Evolutionary conservation across 2,888 invertebrate genomes (phyloP).

Genomic region (Orchesella flavescens): DNA sequence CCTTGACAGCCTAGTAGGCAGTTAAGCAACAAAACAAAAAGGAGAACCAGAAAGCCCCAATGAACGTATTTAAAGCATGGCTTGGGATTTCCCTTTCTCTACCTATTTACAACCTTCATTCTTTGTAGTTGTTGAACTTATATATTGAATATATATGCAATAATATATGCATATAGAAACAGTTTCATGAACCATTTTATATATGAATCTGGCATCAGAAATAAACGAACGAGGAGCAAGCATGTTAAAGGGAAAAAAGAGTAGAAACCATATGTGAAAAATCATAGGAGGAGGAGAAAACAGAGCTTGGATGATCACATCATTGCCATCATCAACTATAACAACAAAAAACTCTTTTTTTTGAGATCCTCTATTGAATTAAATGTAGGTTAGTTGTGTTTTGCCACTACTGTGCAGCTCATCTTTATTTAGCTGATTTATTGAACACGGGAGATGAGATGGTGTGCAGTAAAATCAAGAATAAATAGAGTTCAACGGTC

Average conservation of each 20-base stretch:
- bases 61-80: too few relatives aligned
- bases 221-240: too few relatives aligned
- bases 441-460: not conserved
- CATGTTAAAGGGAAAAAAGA: not conserved
- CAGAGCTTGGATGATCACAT: not conserved
- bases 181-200: constrained; percentile 10
- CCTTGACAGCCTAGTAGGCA: constrained; percentile 42
- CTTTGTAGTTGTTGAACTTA: not conserved
- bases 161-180: constrained; percentile 11
- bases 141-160: not conserved
- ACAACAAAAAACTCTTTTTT: constrained; percentile 15
- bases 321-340: not conserved
- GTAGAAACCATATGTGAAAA: not conserved
- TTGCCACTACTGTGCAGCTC: not conserved
- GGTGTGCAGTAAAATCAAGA: not conserved
- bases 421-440: constrained; percentile 8
- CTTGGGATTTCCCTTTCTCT: constrained; percentile 19
- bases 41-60: not conserved
- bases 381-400: constrained; percentile 62
- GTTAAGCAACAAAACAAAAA: constrained; percentile 24
- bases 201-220: constrained; percentile 6
- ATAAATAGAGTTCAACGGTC: constrained; percentile 48
- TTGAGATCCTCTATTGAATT: constrained; percentile 38
- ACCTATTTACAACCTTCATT: not conserved
- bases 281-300: not conserved